Evolutionary conservation across 2,113 vertebrate genomes (phyloP), one percentile per base, ranked within the genome.

Genomic region (Xyliphius kryptos): DNA sequence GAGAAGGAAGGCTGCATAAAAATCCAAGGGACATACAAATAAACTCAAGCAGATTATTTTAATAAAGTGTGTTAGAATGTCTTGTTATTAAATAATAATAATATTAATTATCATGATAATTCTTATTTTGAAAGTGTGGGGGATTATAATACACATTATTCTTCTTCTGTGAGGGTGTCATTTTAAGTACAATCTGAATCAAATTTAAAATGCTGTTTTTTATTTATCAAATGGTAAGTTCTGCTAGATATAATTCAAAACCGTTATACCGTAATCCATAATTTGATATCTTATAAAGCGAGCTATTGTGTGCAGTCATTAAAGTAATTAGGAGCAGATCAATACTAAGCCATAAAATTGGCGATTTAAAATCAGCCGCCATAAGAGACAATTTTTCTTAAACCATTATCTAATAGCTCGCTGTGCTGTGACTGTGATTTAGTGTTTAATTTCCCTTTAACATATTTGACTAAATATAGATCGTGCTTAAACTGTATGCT

Each of bases 11-110:
- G 51, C 37, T 71, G 47, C 56, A 65, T 61, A 13, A 46, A 61
- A 70, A 61, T 43, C 49, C 43, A 64, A 65, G 40, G 58, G 65
- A 65, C 54, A n/a, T 44, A 2, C 57, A 63, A 62, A 71, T 71
- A 65, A 68, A 68, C 59, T 54, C 61, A 56, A 26, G 26, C 36
- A 22, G 54, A 19, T 41, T 57, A 64, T 54, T 66, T 66, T 65
- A 71, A 71, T 71, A 68, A 57, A 61, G 43, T 32, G 26, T 32
- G 26, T 32, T 32, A 32, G 7, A 26, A 32, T 32, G 26, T 32
- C 4, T 32, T 32, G 26, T 32, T 32, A 32, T 32, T 32, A 32
- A 32, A 32, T 32, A 32, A 32, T 32, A 32, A 32, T 32, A 32
- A 32, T 32, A 5, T 5, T 32, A 3, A 32, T 32, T 32, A 32